Conservation (phyloP, 2,888 invertebrate genomes). For the Erannis defoliaria region DNA sequence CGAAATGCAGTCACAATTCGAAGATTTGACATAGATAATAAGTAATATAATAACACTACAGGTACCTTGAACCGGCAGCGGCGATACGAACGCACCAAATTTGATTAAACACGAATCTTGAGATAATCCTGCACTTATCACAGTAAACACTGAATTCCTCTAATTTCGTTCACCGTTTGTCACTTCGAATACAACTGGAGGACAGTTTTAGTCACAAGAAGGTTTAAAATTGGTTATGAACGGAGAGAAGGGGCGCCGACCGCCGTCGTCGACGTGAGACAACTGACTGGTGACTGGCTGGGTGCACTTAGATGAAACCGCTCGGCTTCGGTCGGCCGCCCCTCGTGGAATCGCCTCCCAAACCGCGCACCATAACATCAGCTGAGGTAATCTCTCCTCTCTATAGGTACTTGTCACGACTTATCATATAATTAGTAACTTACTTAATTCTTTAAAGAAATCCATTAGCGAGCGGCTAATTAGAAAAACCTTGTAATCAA, state of each 20-base stretch:
- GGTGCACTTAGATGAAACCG: slow-evolving; percentile 44
- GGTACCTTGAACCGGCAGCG: slow-evolving; percentile 58
- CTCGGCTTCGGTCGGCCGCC: slow-evolving; percentile 45
- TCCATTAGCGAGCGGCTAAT: slow-evolving; percentile 34
- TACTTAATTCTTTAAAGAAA: slow-evolving; percentile 28
- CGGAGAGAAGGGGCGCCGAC: slow-evolving; percentile 55
- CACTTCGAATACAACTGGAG: slow-evolving; percentile 48
- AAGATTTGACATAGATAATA: slow-evolving; percentile 43
- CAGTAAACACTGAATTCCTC: slow-evolving; percentile 48
- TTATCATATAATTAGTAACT: slow-evolving; percentile 36
- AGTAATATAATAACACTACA: slow-evolving; percentile 46
- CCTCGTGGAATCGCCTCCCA: slow-evolving; percentile 43
- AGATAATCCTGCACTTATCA: slow-evolving; percentile 51
- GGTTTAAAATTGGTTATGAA: slow-evolving; percentile 39
- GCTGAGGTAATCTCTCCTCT: slow-evolving; percentile 55
- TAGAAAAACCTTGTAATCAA: slow-evolving; percentile 29
- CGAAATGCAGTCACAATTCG: slow-evolving; percentile 42
- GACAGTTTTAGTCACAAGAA: slow-evolving; percentile 40
- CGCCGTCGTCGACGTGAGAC: slow-evolving; percentile 62
- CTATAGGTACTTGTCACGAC: slow-evolving; percentile 23
- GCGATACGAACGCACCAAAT: slow-evolving; percentile 43
- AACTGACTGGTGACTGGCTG: slow-evolving; percentile 57
- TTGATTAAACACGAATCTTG: slow-evolving; percentile 36
- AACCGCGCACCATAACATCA: slow-evolving; percentile 58
- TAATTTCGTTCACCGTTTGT: slow-evolving; percentile 48